Conservation (phyloP, 2,113 vertebrate species). For the Archocentrus centrarchus region DNA sequence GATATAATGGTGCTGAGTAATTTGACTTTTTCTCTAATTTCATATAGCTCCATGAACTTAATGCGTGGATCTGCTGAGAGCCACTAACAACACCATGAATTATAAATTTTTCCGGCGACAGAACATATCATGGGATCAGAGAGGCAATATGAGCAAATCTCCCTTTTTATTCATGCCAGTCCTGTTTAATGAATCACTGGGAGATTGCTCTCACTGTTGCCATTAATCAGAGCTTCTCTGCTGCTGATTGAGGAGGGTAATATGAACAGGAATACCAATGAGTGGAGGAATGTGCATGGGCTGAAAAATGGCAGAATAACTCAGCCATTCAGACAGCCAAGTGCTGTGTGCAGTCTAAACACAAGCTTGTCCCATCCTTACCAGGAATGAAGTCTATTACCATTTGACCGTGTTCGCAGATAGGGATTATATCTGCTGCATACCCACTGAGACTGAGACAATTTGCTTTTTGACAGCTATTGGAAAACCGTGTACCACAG, state of each 20-base stretch:
- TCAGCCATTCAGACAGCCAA: slow-evolving; percentile 53
- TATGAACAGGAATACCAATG: slow-evolving; percentile 80
- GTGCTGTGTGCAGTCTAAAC: slow-evolving; percentile 56
- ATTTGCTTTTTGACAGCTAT: slow-evolving; percentile 59
- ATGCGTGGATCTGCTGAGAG: slow-evolving; percentile 34
- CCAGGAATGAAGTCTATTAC: slow-evolving; percentile 53
- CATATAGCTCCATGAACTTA: slow-evolving; percentile 22
- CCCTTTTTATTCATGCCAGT: slow-evolving; percentile 79
- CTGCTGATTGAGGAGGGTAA: slow-evolving; percentile 78
- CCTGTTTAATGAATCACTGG: slow-evolving; percentile 77
- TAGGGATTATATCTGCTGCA: slow-evolving; percentile 32
- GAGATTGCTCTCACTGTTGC: slow-evolving; percentile 77
- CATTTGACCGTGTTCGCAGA: slow-evolving; percentile 17
- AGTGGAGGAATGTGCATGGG: slow-evolving; percentile 61
- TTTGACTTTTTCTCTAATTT: slow-evolving; percentile 47
- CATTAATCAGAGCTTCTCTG: slow-evolving; percentile 76
- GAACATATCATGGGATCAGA: slow-evolving; percentile 77
- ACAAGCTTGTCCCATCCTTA: slow-evolving; percentile 52
- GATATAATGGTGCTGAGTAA: slow-evolving; percentile 56
- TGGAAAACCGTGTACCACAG: slow-evolving; percentile 56
- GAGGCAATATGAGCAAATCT: slow-evolving; percentile 76
- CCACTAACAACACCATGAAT: slow-evolving; percentile 78
- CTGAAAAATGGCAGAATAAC: slow-evolving; percentile 63
- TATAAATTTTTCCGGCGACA: slow-evolving; percentile 69
- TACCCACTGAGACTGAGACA: slow-evolving; percentile 39